phyloP scores from a whole-genome alignment of 2,888 invertebrate species.

The Spicauda simplicius region DNA sequence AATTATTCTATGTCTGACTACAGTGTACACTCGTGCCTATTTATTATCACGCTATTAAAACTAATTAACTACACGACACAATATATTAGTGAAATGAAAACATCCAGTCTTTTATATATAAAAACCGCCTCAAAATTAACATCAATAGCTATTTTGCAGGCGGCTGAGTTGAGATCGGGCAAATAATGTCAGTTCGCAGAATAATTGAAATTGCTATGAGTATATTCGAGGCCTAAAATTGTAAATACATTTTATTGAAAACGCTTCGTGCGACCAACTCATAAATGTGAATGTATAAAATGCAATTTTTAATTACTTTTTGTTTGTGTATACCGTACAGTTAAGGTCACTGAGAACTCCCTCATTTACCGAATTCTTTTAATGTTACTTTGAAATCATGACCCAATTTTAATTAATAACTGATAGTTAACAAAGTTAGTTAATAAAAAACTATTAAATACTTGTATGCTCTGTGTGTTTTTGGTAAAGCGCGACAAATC shows the following conservation, averaged over 20 bases:
- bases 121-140: conserved; percentile 18
- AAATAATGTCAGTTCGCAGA: conserved; percentile 14
- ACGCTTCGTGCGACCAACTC: not conserved
- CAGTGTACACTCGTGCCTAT: conserved; percentile 17
- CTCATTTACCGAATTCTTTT: no score
- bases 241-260: conserved; percentile 12
- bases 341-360: no score
- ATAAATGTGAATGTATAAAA: not conserved
- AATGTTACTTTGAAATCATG: no score
- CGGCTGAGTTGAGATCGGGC: conserved; percentile 7
- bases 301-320: no score
- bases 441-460: no score
- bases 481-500: no score
- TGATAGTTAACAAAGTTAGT: no score
- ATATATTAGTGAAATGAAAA: conserved; percentile 25
- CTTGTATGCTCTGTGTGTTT: no score
- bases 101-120: conserved; percentile 31
- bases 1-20: conserved; percentile 11
- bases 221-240: conserved; percentile 7
- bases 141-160: conserved; percentile 9
- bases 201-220: conserved; percentile 17
- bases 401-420: no score
- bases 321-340: no score
- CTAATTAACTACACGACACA: conserved; percentile 6
- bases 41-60: conserved; percentile 12